phyloP scores from a whole-genome alignment of 2,888 invertebrate genomes.

The Alsophila aescularia region DNA sequence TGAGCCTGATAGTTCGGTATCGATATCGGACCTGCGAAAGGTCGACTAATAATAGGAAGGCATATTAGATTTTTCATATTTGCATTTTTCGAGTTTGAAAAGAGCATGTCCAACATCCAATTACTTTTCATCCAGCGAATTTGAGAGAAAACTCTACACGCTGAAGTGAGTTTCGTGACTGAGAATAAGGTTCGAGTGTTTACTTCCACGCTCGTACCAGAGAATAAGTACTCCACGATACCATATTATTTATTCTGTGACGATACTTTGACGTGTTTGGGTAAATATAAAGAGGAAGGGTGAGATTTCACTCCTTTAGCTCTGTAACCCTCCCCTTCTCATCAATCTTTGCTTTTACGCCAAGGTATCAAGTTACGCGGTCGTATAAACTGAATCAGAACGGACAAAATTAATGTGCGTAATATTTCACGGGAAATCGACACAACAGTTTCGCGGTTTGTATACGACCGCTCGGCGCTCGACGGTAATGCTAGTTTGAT shows the following conservation, averaged over 20 bases:
- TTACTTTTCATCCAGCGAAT: conserved; percentile 25
- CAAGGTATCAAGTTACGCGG: conserved; percentile 50
- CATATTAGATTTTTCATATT: neutral
- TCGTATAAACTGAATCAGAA: conserved; percentile 46
- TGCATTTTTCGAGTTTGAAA: conserved; percentile 5
- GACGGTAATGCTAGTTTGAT: conserved; percentile 17
- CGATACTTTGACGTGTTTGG: conserved; percentile 2
- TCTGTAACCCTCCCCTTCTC: conserved; percentile 25
- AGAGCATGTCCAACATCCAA: conserved; percentile 23
- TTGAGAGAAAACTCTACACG: conserved; percentile 33
- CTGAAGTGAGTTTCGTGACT: conserved; percentile 43
- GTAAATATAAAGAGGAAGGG: conserved; percentile 32
- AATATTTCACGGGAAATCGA: conserved; percentile 44
- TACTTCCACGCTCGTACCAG: conserved; percentile 25
- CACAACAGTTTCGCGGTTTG: conserved; percentile 31
- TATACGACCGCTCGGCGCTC: conserved; percentile 8
- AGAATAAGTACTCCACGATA: conserved; percentile 18
- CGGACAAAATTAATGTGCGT: conserved; percentile 45
- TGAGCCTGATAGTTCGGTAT: no score
- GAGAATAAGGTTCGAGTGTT: conserved; percentile 36
- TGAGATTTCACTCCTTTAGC: conserved; percentile 20
- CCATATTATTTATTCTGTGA: no score
- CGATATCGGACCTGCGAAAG: no score
- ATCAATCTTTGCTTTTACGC: conserved; percentile 57
- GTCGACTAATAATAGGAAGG: no score